Conservation (phyloP, 2,113 vertebrate species). For the Pachypanchax playfairii region DNA sequence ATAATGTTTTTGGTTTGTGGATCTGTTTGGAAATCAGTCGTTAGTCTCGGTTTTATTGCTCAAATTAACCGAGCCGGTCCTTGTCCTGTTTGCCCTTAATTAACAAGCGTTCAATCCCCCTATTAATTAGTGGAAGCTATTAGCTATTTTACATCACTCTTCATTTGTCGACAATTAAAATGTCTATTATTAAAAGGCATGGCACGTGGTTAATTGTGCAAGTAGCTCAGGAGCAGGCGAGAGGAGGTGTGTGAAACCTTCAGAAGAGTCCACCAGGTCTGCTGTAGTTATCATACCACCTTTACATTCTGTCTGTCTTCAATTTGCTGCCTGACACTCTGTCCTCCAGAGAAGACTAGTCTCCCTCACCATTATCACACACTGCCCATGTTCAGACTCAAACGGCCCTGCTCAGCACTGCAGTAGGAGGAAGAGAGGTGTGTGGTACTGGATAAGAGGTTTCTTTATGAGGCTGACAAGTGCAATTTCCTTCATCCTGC, state of each 20-base stretch:
- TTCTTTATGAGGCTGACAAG: slow-evolving; percentile 24
- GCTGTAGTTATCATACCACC: slow-evolving; percentile 40
- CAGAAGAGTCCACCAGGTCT: slow-evolving; percentile 33
- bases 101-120: slow-evolving; percentile 88
- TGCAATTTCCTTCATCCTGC: slow-evolving; percentile 10
- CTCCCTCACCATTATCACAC: slow-evolving; percentile 28
- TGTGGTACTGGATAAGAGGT: slow-evolving; percentile 3
- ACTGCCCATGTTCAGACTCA: slow-evolving; percentile 19
- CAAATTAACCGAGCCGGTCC: slow-evolving; percentile 85
- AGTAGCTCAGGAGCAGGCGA: slow-evolving; percentile 74
- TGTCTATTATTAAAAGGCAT: slow-evolving; percentile 87
- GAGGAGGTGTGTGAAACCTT: slow-evolving; percentile 22
- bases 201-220: slow-evolving; percentile 84
- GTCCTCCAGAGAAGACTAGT: slow-evolving; percentile 38
- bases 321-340: slow-evolving; percentile 38
- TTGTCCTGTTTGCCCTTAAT: slow-evolving; percentile 95
- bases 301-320: slow-evolving; percentile 53
- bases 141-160: slow-evolving; percentile 91
- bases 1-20: slow-evolving; percentile 82
- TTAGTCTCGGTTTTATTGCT: slow-evolving; percentile 88
- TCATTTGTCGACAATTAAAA: slow-evolving; percentile 91
- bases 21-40: slow-evolving; percentile 87
- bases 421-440: slow-evolving; percentile 16
- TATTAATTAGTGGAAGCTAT: slow-evolving; percentile 92
- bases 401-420: slow-evolving; percentile 25